Evolutionary conservation across 2,888 invertebrate genomes (phyloP).

Genomic region (Spialia ferax): DNA sequence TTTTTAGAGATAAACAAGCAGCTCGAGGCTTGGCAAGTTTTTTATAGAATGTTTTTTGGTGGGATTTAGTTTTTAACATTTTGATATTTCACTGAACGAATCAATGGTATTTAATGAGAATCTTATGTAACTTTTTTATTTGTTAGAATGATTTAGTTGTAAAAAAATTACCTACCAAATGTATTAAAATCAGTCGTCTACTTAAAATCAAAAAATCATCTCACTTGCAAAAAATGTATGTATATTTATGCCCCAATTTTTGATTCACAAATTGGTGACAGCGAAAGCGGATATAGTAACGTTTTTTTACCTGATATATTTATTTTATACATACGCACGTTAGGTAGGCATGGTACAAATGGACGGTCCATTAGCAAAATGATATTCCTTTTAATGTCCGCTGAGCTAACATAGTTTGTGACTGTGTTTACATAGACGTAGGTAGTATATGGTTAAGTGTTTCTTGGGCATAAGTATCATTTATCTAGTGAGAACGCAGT

Average conservation of each 20-base stretch:
- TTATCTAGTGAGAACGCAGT: not conserved
- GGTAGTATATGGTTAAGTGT: constrained; percentile 3
- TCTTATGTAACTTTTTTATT: too few species aligned
- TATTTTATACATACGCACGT: too few species aligned
- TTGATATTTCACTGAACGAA: too few species aligned
- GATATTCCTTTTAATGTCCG: constrained; percentile 77
- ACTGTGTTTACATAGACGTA: constrained; percentile 12
- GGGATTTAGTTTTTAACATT: not conserved
- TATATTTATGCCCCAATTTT: constrained; percentile 46
- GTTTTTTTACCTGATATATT: constrained; percentile 54
- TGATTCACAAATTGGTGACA: constrained; percentile 54
- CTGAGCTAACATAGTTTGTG: constrained; percentile 55
- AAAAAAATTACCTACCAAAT: too few species aligned
- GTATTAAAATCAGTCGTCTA: too few species aligned
- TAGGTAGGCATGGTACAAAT: too few species aligned
- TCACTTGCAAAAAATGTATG: constrained; percentile 26
- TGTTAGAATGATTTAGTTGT: too few species aligned
- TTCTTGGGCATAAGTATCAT: not conserved
- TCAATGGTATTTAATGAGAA: too few species aligned
- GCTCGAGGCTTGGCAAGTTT: too few species aligned
- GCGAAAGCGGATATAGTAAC: constrained; percentile 57
- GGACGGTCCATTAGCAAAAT: constrained; percentile 78
- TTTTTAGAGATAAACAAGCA: too few species aligned
- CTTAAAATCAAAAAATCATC: not conserved
- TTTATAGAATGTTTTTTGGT: too few species aligned